phyloP scores from a whole-genome alignment of 2,888 invertebrate species.

The Belgica antarctica region DNA sequence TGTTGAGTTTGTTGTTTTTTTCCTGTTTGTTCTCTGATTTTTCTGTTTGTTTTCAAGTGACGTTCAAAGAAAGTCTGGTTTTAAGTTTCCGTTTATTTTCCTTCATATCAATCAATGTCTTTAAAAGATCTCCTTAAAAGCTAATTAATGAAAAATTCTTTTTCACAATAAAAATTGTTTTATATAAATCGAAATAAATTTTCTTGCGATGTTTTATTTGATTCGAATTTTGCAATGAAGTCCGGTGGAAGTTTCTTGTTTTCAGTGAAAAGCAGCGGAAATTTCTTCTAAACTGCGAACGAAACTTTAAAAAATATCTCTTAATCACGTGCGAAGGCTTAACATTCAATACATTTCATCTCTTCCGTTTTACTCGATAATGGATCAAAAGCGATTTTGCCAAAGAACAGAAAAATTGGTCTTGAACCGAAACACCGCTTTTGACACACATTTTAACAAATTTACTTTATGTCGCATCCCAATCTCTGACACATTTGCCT shows the following conservation, averaged over 20 bases:
- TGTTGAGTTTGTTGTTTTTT: slow-evolving; percentile 27
- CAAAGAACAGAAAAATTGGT: not conserved
- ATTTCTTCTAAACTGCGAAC: too few species aligned
- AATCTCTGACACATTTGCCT: not conserved
- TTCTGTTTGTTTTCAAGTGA: not conserved
- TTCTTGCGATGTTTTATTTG: too few species aligned
- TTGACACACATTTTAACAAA: not conserved
- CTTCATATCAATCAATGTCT: slow-evolving; percentile 24
- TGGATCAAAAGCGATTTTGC: not conserved
- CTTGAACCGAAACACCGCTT: not conserved
- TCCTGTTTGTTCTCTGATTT: slow-evolving; percentile 8
- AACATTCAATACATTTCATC: slow-evolving; percentile 19
- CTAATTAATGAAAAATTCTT: not conserved
- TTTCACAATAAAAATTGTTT: slow-evolving; percentile 9
- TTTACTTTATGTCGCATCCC: not conserved
- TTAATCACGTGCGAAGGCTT: slow-evolving; percentile 5
- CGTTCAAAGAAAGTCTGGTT: not conserved
- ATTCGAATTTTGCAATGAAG: not conserved
- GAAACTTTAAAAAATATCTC: slow-evolving; percentile 12
- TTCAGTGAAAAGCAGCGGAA: not conserved
- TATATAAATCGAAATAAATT: not conserved
- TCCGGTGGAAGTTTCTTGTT: not conserved
- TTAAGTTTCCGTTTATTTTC: not conserved
- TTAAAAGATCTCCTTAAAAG: slow-evolving; percentile 15
- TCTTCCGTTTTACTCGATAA: not conserved